Evolutionary conservation across 2,888 invertebrate species (phyloP).

Genomic region (Sycophila texana): DNA sequence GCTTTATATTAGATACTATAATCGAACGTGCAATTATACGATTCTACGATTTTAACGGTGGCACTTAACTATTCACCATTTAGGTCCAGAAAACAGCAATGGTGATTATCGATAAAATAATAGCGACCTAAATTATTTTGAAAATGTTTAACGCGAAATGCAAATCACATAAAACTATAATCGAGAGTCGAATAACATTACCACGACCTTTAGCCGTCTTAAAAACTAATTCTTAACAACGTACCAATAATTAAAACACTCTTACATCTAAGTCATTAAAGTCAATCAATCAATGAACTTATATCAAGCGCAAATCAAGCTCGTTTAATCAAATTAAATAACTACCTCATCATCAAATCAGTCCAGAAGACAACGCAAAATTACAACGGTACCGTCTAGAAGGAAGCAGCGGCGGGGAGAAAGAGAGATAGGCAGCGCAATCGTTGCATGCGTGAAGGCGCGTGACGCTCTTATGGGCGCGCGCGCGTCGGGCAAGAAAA

Average conservation of each 20-base stretch:
- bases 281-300: background rate
- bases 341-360: background rate
- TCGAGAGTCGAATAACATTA: too few relatives aligned
- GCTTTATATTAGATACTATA: background rate
- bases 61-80: background rate
- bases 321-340: background rate
- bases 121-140: too few relatives aligned
- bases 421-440: background rate
- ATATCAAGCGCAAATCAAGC: background rate
- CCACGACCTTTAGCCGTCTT: too few relatives aligned
- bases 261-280: background rate
- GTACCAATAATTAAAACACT: too few relatives aligned
- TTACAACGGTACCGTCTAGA: too few relatives aligned
- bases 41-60: background rate
- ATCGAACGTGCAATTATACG: background rate
- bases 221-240: too few relatives aligned
- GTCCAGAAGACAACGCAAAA: too few relatives aligned
- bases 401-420: background rate
- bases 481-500: slow-evolving; percentile 5
- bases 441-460: background rate
- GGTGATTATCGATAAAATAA: too few relatives aligned
- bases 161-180: too few relatives aligned
- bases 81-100: too few relatives aligned
- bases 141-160: too few relatives aligned
- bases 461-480: background rate